Percentiles rank a stretch among this genome's conserved stretches.
Evolutionary conservation across 1,140 invertebrate species (phyloP).

Genomic region (Heterodera carotae): DNA sequence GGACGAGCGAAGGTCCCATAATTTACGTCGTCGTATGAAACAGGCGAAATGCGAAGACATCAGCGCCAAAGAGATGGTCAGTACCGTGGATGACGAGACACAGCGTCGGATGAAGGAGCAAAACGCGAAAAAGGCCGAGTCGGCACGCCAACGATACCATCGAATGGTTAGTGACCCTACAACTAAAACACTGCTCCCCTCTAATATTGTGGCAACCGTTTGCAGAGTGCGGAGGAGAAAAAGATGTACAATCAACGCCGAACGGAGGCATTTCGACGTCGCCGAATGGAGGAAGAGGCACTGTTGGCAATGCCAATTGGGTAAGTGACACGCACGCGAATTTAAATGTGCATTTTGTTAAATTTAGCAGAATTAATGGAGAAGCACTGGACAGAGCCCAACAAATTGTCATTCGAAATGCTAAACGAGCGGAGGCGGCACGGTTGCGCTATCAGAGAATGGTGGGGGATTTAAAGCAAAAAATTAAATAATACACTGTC

Average conservation of each 20-base stretch:
- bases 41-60: conserved; percentile 48
- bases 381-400: conserved; percentile 53
- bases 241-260: conserved; percentile 51
- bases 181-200: conserved; percentile 9
- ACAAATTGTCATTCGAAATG: conserved; percentile 52
- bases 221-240: conserved; percentile 43
- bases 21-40: conserved; percentile 46
- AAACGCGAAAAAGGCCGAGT: conserved; percentile 52
- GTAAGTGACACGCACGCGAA: not conserved
- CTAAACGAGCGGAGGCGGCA: conserved; percentile 50
- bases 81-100: conserved; percentile 30
- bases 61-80: conserved; percentile 36
- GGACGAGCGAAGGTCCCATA: conserved; percentile 48
- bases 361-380: conserved; percentile 37
- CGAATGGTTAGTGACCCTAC: conserved; percentile 31
- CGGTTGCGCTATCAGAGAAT: conserved; percentile 51
- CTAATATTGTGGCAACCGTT: conserved; percentile 11
- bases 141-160: conserved; percentile 48
- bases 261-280: conserved; percentile 51
- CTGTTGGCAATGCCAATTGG: conserved; percentile 55
- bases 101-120: conserved; percentile 45
- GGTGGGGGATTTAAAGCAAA: conserved; percentile 8
- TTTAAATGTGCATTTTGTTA: not conserved
- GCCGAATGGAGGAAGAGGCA: conserved; percentile 52
- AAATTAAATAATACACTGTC: not conserved